phyloP scores from a whole-genome alignment of 2,888 invertebrate genomes.

The Elysia crispata region DNA sequence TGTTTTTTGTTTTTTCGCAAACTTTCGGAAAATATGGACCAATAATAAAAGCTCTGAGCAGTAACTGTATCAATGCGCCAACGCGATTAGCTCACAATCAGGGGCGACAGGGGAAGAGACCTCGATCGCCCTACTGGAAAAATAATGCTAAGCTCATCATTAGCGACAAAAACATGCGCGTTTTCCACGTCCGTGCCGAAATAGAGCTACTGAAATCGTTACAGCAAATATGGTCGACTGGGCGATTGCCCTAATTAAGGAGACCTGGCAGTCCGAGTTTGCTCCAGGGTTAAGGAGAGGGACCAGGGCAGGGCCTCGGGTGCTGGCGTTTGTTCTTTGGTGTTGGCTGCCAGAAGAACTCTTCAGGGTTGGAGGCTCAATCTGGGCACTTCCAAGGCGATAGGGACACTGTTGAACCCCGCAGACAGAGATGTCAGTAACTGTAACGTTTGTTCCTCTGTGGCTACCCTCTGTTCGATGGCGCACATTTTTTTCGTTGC shows the following conservation, averaged over 20 bases:
- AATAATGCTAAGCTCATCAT: conserved; percentile 45
- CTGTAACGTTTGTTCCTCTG: too few relatives aligned
- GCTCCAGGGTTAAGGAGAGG: too few relatives aligned
- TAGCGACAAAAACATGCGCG: conserved; percentile 44
- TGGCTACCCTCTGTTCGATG: too few relatives aligned
- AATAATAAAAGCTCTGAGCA: too few relatives aligned
- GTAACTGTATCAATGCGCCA: conserved; percentile 16
- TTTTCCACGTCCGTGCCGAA: conserved; percentile 36
- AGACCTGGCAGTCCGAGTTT: too few relatives aligned
- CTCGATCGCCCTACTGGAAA: conserved; percentile 30
- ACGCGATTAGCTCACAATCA: conserved; percentile 28
- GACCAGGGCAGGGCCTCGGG: conserved; percentile 24
- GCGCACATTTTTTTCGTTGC: too few relatives aligned
- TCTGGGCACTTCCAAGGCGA: too few relatives aligned
- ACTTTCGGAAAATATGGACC: too few relatives aligned
- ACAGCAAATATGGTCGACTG: conserved; percentile 46
- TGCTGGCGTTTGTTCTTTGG: conserved; percentile 40
- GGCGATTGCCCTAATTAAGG: conserved; percentile 47
- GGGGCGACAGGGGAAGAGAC: neutral
- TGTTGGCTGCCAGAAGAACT: neutral
- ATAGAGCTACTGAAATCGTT: conserved; percentile 46
- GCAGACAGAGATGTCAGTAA: too few relatives aligned
- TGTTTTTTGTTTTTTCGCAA: too few relatives aligned
- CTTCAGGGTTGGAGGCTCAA: too few relatives aligned
- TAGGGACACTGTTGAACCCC: too few relatives aligned